Base-by-base conservation (phyloP, 1,140 invertebrate genomes). In the Schlechtendalia chinensis region DNA sequence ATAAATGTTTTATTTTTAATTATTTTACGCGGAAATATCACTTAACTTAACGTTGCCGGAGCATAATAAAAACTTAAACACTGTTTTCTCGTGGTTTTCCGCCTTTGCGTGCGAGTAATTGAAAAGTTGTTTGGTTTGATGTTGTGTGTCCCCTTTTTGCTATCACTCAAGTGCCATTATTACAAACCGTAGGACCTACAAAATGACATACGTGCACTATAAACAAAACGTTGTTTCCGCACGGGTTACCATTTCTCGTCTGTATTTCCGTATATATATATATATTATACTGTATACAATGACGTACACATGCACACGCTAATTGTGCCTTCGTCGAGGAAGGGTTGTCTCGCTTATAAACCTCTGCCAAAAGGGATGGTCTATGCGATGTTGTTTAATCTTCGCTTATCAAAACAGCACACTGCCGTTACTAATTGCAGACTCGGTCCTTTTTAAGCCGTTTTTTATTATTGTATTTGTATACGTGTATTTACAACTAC, bases 281-380 rank as follows among this genome's bases (percentile, higher is more conserved):
- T 16, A 53, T 32, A 32, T 12, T 53, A 75, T 54, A 58, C 53
- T 14, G 22, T 54, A 12, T 45, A 45, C 39, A n/a, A n/a, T n/a
- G n/a, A 58, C 72, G 54, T n/a, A 58, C 29, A 32, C 53, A 32
- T 10, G 32, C n/a, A 39, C 32, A 77, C 74, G n/a, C 24, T 74
- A 77, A 77, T 77, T 77, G 74, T 39, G 29, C 29, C 29, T 22
- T 59, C 29, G 56, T 24, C 47, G 47, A 22, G 32, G 45, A 77
- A 77, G 74, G 74, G 74, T 77, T 75, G 74, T 59, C n/a, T 56
- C 17, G 53, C n/a, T 74, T 56, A 56, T 74, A 69, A 50, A 69
- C 45, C 67, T n/a, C 67, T 47, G 32, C 67, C 45, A 69, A 24
- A 4, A n/a, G 45, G 29, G 47, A 50, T 10, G 47, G 39, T 45